Percentiles rank a stretch among this genome's conserved stretches.
Conservation (phyloP, 2,113 vertebrate genomes). For the Leptobrachium leishanense region DNA sequence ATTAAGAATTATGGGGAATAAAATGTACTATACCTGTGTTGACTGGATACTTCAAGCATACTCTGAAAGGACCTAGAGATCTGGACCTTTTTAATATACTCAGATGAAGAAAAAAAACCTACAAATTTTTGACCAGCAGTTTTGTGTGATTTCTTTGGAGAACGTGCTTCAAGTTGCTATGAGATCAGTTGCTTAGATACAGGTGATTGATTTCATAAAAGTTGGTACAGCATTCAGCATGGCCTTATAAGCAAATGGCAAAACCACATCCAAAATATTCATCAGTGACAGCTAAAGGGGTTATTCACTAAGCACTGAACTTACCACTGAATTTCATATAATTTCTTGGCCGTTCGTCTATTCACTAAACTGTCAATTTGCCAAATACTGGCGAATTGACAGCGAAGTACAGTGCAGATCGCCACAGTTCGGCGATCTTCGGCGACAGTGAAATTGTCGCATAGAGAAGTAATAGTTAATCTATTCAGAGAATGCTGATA, state of each 20-base stretch:
- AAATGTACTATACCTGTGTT: constrained; percentile 69
- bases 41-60: constrained; percentile 57
- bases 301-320: too few relatives aligned
- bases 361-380: too few relatives aligned
- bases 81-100: constrained; percentile 56
- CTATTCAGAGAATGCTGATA: too few relatives aligned
- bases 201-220: constrained; percentile 42
- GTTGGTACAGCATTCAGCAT: constrained; percentile 25
- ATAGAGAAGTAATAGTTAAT: too few relatives aligned
- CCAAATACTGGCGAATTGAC: too few relatives aligned
- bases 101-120: constrained; percentile 38
- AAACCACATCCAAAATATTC: too few relatives aligned
- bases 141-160: constrained; percentile 73
- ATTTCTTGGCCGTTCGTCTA: too few relatives aligned
- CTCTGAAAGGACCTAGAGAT: constrained; percentile 49
- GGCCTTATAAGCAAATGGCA: constrained; percentile 23
- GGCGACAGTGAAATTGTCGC: too few relatives aligned
- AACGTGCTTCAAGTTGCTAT: constrained; percentile 83
- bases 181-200: constrained; percentile 83
- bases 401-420: too few relatives aligned
- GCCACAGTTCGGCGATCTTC: too few relatives aligned
- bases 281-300: too few relatives aligned
- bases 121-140: constrained; percentile 66
- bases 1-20: neutral
- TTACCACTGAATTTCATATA: too few relatives aligned